phyloP scores from a whole-genome alignment of 2,888 invertebrate species.

The Oscheius myriophilus region DNA sequence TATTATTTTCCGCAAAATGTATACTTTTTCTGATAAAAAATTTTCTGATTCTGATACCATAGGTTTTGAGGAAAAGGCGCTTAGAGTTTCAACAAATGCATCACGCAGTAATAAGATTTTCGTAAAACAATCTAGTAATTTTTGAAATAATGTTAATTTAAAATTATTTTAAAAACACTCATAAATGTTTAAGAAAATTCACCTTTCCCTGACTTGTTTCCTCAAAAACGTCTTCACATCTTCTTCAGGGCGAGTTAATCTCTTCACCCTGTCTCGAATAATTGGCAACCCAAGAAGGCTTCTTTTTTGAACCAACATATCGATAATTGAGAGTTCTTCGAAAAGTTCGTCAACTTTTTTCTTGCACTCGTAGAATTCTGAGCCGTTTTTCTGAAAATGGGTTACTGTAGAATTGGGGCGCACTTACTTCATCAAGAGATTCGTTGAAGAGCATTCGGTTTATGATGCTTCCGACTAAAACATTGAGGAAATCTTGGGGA shows the following conservation, averaged over 20 bases:
- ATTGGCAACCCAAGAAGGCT: background rate
- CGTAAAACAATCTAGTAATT: too few relatives aligned
- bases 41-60: too few relatives aligned
- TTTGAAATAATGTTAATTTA: too few relatives aligned
- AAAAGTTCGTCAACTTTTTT: constrained; percentile 27
- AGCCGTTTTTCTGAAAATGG: constrained; percentile 16
- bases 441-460: constrained; percentile 45
- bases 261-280: background rate
- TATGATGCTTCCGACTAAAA: constrained; percentile 47
- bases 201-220: constrained; percentile 23
- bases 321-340: constrained; percentile 30
- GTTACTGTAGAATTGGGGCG: background rate
- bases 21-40: too few relatives aligned
- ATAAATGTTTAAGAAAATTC: too few relatives aligned
- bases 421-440: constrained; percentile 5
- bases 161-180: too few relatives aligned
- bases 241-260: background rate
- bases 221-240: constrained; percentile 9
- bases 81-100: too few relatives aligned
- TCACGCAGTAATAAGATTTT: too few relatives aligned
- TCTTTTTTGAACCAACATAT: constrained; percentile 22
- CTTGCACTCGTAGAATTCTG: constrained; percentile 36
- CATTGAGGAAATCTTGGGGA: constrained; percentile 33
- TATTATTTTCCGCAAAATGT: too few relatives aligned
- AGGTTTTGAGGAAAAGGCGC: too few relatives aligned